Conservation (phyloP, 2,113 vertebrate genomes). For the Crotalus horridus region DNA sequence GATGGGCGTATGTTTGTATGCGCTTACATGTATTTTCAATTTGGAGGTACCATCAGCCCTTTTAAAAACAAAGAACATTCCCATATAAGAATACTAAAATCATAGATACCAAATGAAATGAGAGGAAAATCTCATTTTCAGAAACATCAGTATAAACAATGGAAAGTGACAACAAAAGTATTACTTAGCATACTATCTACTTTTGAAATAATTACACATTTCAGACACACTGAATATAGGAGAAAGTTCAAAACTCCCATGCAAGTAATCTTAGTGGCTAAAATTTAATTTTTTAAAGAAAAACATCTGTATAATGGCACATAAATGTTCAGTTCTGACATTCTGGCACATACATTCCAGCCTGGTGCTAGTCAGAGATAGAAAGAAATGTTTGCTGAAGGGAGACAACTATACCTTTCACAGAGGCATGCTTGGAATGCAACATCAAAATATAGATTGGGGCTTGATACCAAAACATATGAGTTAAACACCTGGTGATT, state of each 20-base stretch:
- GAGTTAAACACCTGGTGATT: neutral
- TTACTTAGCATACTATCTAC: neutral
- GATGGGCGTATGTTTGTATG: neutral
- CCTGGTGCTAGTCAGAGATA: neutral
- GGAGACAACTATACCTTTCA: slow-evolving; percentile 5
- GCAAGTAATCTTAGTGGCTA: neutral
- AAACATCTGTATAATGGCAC: neutral
- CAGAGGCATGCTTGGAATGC: slow-evolving; percentile 7
- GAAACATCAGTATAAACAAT: neutral
- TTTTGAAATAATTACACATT: neutral
- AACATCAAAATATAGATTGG: slow-evolving; percentile 3
- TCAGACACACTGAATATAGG: neutral
- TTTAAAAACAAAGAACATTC: neutral
- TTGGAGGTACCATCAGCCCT: too few species aligned
- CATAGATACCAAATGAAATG: neutral
- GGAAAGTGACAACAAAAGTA: neutral
- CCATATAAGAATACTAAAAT: neutral
- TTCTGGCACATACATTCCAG: neutral
- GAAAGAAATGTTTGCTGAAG: neutral
- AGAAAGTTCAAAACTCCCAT: neutral
- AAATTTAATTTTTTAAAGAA: neutral
- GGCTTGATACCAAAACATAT: neutral
- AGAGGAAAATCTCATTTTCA: neutral
- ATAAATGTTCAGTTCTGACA: neutral
- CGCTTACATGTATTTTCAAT: neutral